Conservation (phyloP, 2,113 vertebrate genomes). For the Paradoxurus hermaphroditus region DNA sequence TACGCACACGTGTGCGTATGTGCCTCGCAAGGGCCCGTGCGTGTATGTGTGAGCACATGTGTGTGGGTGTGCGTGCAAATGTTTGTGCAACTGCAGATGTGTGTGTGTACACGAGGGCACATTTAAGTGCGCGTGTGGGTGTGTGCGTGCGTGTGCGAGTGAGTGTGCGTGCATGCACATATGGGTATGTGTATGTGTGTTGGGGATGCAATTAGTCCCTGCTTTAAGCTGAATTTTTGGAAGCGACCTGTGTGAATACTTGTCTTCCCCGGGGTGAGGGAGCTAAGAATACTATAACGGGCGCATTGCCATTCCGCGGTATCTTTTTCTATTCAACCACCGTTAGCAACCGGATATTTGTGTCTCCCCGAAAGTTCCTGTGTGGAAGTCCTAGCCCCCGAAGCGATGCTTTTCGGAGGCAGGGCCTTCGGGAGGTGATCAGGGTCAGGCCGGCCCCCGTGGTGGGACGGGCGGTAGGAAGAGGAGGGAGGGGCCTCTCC, state of each 20-base stretch:
- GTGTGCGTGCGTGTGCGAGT: not conserved
- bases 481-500: not conserved
- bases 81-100: not conserved
- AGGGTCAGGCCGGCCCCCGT: too few species aligned
- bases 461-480: not conserved
- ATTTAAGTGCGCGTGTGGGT: too few species aligned
- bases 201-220: not conserved
- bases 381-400: not conserved
- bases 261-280: rapidly evolving
- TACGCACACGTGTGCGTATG: too few species aligned
- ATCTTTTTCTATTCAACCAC: rapidly evolving
- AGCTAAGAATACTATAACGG: rapidly evolving
- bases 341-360: not conserved
- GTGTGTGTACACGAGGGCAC: too few species aligned
- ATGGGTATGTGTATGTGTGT: too few species aligned
- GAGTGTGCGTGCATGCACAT: not conserved
- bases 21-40: too few species aligned
- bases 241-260: rapidly evolving
- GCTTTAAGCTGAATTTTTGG: not conserved
- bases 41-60: too few species aligned
- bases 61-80: too few species aligned
- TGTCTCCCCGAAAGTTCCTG: not conserved
- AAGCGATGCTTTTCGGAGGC: not conserved
- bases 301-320: rapidly evolving
- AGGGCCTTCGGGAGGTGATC: not conserved